These are phyloP conservation scores for Glaucomys volans DNA, from an alignment of 2,113 vertebrate species.

Conservation along the genomic window DNA sequence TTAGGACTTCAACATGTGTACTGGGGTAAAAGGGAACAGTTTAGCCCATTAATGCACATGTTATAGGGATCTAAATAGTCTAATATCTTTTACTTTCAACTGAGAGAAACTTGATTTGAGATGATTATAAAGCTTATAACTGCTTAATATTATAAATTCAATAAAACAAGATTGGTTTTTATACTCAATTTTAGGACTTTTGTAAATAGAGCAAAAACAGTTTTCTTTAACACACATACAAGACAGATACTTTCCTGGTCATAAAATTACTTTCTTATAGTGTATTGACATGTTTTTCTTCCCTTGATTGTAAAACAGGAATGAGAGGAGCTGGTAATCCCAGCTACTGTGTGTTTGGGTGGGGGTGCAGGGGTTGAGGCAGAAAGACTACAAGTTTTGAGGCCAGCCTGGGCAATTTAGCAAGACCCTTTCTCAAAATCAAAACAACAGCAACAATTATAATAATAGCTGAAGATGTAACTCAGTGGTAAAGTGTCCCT, in stretches of 20 bases:
- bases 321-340: not conserved
- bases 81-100: conserved; percentile 39
- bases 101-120: conserved; percentile 26
- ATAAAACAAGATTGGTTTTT: conserved; percentile 35
- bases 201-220: conserved; percentile 43
- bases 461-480: not conserved
- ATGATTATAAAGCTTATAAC: conserved; percentile 7
- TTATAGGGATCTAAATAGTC: not conserved
- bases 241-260: conserved; percentile 26
- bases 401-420: too few relatives aligned
- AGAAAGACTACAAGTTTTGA: not conserved
- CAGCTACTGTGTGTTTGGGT: not conserved
- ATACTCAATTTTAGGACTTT: conserved; percentile 35
- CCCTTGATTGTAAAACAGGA: conserved; percentile 13
- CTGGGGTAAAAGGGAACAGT: not conserved
- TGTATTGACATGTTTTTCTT: conserved; percentile 23
- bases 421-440: not conserved
- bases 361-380: too few relatives aligned
- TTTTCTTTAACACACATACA: not conserved
- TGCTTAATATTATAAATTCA: conserved; percentile 31
- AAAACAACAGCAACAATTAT: not conserved
- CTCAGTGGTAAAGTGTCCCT: not conserved
- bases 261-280: conserved; percentile 55
- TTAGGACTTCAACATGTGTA: not conserved
- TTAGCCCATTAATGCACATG: not conserved